Evolutionary conservation across 1,140 invertebrate species (phyloP).

Genomic region (Drosophila ananassae): DNA sequence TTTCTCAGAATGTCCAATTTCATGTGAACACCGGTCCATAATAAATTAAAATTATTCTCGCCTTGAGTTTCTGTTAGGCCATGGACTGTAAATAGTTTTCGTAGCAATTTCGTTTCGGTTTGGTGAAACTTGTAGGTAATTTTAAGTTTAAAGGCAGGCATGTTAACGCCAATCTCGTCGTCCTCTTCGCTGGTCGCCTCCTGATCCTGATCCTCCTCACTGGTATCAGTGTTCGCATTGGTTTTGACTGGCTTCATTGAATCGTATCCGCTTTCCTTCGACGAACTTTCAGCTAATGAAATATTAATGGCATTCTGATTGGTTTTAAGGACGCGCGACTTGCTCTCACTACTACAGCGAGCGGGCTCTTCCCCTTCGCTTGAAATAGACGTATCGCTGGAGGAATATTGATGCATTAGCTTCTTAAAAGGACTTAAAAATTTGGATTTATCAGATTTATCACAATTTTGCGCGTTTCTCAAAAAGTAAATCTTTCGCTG

Average conservation of each 20-base stretch:
- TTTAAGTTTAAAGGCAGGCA: slow-evolving; percentile 90
- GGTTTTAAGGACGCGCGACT: slow-evolving; percentile 36
- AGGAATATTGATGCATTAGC: slow-evolving; percentile 60
- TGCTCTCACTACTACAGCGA: slow-evolving; percentile 51
- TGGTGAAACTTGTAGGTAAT: slow-evolving; percentile 92
- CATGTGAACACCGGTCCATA: slow-evolving; percentile 96
- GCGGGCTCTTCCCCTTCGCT: slow-evolving; percentile 71
- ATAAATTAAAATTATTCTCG: slow-evolving; percentile 91
- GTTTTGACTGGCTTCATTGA: slow-evolving; percentile 26
- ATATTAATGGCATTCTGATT: slow-evolving; percentile 34
- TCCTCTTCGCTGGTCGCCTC: slow-evolving; percentile 64
- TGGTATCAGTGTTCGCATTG: slow-evolving; percentile 25
- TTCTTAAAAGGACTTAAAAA: slow-evolving; percentile 31
- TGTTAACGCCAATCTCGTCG: slow-evolving; percentile 79
- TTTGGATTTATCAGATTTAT: slow-evolving; percentile 35
- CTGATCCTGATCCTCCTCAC: slow-evolving; percentile 55
- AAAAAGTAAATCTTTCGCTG: slow-evolving; percentile 41
- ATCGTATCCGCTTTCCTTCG: slow-evolving; percentile 62
- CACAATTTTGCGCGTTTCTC: slow-evolving; percentile 35
- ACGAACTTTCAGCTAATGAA: slow-evolving; percentile 33
- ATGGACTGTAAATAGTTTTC: slow-evolving; percentile 89
- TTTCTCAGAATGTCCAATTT: slow-evolving; percentile 93
- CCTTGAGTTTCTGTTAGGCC: slow-evolving; percentile 88
- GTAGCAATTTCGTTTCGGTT: slow-evolving; percentile 91
- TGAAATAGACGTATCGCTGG: slow-evolving; percentile 74